A percentile compares a stretch with the other conserved stretches of the same genome.
phyloP scores from a whole-genome alignment of 2,888 invertebrate genomes.

The Epinotia nisella region DNA sequence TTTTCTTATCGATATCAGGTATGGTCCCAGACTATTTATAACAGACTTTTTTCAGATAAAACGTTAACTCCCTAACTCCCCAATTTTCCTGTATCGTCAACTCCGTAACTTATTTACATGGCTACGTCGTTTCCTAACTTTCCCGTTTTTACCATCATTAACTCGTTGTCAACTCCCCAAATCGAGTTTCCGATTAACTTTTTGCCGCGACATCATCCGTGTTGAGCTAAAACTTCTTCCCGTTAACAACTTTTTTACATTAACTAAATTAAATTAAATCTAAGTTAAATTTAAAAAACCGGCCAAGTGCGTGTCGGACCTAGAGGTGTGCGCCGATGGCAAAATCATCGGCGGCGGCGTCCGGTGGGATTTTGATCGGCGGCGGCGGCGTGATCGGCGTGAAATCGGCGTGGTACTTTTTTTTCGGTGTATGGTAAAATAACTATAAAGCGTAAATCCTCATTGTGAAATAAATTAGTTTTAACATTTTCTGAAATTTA shows the following conservation, averaged over 20 bases:
- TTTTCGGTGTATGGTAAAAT: too few species aligned
- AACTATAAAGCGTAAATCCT: too few species aligned
- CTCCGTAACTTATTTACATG: not conserved
- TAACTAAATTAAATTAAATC: too few species aligned
- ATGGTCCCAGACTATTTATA: not conserved
- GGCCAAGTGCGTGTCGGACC: too few species aligned
- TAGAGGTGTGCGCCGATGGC: too few species aligned
- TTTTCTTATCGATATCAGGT: not conserved
- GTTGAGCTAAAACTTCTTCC: not conserved
- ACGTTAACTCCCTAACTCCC: not conserved
- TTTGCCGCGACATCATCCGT: not conserved
- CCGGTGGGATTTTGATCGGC: too few species aligned
- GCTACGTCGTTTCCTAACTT: not conserved
- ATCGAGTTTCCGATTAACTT: not conserved
- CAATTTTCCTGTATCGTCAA: not conserved
- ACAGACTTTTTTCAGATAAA: not conserved
- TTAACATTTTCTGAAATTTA: too few species aligned
- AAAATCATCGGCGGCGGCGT: too few species aligned
- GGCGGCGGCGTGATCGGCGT: too few species aligned
- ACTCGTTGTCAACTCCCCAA: not conserved
- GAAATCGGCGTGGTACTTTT: too few species aligned
- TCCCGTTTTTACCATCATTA: not conserved
- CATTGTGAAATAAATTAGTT: too few species aligned
- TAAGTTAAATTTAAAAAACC: too few species aligned
- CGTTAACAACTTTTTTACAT: not conserved